Evolutionary conservation across 1,140 invertebrate species (phyloP), one percentile per base, ranked within the genome.

Genomic region (Sycophila sp.): DNA sequence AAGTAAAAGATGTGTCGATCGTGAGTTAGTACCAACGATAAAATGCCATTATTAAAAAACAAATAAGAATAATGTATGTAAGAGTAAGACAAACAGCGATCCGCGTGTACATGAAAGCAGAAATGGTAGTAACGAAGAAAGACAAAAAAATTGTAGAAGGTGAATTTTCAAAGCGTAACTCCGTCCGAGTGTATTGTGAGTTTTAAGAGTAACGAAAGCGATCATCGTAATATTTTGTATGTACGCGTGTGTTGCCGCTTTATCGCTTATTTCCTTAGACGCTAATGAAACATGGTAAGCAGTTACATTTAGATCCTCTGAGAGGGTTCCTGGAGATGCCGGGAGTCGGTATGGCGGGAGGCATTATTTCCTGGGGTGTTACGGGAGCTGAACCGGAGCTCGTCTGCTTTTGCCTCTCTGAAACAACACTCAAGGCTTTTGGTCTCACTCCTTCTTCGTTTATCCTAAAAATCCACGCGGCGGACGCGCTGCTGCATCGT

Each of bases 281-380:
- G 51, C 62, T 70, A 66, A 62, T 64, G 45, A 66, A 65, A 68
- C 56, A 42, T 71, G 55, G 77, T n/a, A 83, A 85, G 81, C 81
- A 85, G 87, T 90, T 91, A 91, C 92, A 93, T 89, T 93, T 93
- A 75, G 92, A 93, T 90, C 92, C 92, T 87, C 92, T 89, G 70
- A 93, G 89, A 75, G 92, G 91, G 85, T 92, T 92, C 80, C 92
- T 88, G 69, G 89, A 89, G 87, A 92, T 90, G 80, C 80, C 85
- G 81, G 85, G 82, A 81, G 81, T 82, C 81, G 80, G 85, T 83
- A 84, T 81, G 73, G 78, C 83, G 80, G 83, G 80, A 85, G 84
- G 78, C 80, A 83, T 80, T 75, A 83, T 85, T 81, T 81, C 83
- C 78, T 86, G 83, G 79, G 84, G 84, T 78, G 82, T 85, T 75